phyloP scores from a whole-genome alignment of 1,140 invertebrate species.

The Stegodyphus mimosarum region DNA sequence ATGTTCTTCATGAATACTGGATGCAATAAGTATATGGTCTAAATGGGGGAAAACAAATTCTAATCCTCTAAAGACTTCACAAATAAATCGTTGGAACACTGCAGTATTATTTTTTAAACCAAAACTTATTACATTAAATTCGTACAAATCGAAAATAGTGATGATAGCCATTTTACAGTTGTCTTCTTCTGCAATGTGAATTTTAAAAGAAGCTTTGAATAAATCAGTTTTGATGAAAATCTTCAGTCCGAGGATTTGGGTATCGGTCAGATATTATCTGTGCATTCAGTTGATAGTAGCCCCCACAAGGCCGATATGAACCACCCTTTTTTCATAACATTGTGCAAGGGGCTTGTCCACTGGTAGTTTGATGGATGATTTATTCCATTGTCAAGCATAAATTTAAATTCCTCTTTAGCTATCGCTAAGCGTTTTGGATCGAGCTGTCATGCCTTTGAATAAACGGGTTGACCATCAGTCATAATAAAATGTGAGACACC shows the following conservation, averaged over 20 bases:
- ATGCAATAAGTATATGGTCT: too few species aligned
- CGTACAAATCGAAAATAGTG: neutral
- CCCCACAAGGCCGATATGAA: conserved; percentile 67
- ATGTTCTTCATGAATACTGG: too few species aligned
- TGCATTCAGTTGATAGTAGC: conserved; percentile 69
- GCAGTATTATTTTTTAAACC: conserved; percentile 67
- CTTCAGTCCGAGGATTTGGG: conserved; percentile 65
- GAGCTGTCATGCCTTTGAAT: conserved; percentile 2
- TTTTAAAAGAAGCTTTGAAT: conserved; percentile 61
- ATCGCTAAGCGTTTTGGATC: neutral
- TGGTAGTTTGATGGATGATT: conserved; percentile 65
- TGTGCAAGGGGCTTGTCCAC: conserved; percentile 69
- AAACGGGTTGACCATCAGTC: conserved; percentile 1
- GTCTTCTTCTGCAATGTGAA: conserved; percentile 64
- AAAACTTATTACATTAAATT: conserved; percentile 12
- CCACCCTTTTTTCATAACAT: conserved; percentile 68
- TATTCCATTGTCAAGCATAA: conserved; percentile 63
- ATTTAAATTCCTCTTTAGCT: conserved; percentile 12
- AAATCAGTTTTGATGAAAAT: conserved; percentile 63
- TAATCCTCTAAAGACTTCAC: conserved; percentile 53
- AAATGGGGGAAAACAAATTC: conserved; percentile 67
- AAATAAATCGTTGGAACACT: conserved; percentile 69
- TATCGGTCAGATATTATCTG: conserved; percentile 68
- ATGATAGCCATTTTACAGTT: conserved; percentile 64
- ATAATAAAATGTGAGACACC: neutral